Percentiles rank a stretch among this genome's conserved stretches.
These are phyloP conservation scores for Lepidurus arcticus DNA, from an alignment of 1,140 invertebrate genomes.

Conservation along the genomic window DNA sequence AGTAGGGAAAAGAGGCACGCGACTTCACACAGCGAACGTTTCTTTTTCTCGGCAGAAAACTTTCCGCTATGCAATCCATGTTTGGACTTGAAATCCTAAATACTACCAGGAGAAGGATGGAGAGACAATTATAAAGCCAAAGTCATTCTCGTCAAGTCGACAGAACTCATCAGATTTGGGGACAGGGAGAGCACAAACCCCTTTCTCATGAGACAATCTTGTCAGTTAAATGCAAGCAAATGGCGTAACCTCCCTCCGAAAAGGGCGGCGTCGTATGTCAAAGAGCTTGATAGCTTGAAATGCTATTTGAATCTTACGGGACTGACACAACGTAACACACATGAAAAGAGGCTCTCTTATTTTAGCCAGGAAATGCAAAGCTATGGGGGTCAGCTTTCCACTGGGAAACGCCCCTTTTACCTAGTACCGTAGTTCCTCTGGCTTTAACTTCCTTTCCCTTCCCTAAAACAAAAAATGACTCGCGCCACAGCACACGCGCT, in stretches of 20 bases:
- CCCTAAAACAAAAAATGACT: no score
- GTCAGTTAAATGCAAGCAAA: background rate
- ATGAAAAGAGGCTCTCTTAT: background rate
- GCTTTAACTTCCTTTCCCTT: no score
- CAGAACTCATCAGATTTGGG: no score
- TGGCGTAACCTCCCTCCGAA: background rate
- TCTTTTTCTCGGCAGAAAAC: no score
- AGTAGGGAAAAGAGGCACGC: no score
- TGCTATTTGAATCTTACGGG: background rate
- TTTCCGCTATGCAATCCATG: no score
- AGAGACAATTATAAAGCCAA: no score
- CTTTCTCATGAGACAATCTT: background rate
- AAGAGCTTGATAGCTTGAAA: background rate
- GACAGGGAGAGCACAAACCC: background rate
- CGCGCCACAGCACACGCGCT: no score
- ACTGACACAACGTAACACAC: background rate
- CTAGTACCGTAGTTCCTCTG: background rate
- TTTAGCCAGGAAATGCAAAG: background rate
- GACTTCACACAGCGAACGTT: no score
- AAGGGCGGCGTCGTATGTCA: background rate
- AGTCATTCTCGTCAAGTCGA: no score
- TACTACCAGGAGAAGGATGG: no score
- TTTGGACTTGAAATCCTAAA: no score
- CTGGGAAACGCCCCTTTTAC: background rate
- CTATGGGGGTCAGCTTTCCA: background rate